phyloP scores from a whole-genome alignment of 2,113 vertebrate genomes.

The Menidia beryllina region DNA sequence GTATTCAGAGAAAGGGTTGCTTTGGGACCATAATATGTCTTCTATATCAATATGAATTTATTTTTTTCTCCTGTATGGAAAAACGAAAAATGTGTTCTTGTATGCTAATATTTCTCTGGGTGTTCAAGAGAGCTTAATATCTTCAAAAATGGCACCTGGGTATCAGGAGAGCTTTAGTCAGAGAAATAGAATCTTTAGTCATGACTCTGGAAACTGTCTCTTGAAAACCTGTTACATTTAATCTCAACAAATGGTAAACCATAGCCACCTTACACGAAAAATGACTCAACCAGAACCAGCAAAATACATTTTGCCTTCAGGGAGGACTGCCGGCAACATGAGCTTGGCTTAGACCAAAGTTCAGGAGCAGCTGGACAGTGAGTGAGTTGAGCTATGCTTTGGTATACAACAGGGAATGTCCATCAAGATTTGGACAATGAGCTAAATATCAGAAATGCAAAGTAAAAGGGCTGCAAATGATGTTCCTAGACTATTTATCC shows the following conservation, averaged over 20 bases:
- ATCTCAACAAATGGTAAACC: slow-evolving; percentile 61
- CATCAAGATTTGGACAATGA: slow-evolving; percentile 40
- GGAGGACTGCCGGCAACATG: slow-evolving; percentile 40
- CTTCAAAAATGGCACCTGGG: slow-evolving; percentile 48
- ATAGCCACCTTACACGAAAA: slow-evolving; percentile 60
- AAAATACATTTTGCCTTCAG: slow-evolving; percentile 51
- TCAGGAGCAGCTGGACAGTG: slow-evolving; percentile 13
- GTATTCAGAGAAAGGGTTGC: too few species aligned
- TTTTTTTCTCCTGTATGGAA: too few species aligned
- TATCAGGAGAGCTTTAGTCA: slow-evolving; percentile 34
- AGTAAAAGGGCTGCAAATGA: neutral
- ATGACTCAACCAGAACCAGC: slow-evolving; percentile 59
- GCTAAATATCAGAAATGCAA: slow-evolving; percentile 33
- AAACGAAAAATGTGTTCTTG: slow-evolving; percentile 26
- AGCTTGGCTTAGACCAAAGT: slow-evolving; percentile 21
- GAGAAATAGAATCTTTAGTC: slow-evolving; percentile 38
- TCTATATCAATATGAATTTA: neutral
- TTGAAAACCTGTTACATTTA: slow-evolving; percentile 61
- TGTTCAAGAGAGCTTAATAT: slow-evolving; percentile 50
- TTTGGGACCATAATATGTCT: too few species aligned
- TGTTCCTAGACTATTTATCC: slow-evolving; percentile 3
- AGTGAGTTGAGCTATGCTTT: slow-evolving; percentile 32
- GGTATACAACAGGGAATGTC: slow-evolving; percentile 13
- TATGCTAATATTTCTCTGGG: slow-evolving; percentile 26
- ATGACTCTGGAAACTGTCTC: slow-evolving; percentile 43